These are phyloP conservation scores for Scomberomorus guttatus DNA, from an alignment of 2,797 vertebrate species.

Conservation along the genomic window DNA sequence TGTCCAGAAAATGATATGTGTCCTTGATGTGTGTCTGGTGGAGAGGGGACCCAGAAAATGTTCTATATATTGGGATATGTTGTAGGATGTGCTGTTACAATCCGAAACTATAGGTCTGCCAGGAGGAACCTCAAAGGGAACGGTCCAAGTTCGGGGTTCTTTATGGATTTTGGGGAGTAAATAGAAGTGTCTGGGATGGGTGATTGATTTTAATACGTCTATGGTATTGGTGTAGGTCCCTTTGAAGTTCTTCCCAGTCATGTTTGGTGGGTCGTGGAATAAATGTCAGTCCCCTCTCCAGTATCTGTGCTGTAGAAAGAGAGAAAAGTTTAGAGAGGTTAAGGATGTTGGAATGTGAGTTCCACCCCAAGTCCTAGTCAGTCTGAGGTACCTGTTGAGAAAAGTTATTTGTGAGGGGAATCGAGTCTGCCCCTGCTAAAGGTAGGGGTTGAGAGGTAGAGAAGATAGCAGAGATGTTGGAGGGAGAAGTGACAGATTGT, in stretches of 20 bases:
- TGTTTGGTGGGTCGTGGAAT: neutral
- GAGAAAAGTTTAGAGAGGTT: no score
- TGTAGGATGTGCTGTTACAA: neutral
- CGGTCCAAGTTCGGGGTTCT: neutral
- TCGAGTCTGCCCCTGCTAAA: no score
- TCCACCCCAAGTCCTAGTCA: no score
- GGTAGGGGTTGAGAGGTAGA: no score
- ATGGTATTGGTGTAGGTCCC: neutral
- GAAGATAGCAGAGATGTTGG: no score
- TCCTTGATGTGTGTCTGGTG: neutral
- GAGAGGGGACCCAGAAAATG: neutral
- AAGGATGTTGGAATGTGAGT: no score
- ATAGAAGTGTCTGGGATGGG: no score
- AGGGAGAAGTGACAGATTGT: no score
- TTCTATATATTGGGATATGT: neutral
- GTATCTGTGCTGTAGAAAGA: neutral
- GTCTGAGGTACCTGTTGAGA: no score
- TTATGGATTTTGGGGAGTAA: no score
- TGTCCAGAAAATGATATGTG: neutral
- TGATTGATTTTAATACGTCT: no score
- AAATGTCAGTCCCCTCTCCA: neutral
- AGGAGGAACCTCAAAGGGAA: neutral
- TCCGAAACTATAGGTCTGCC: neutral
- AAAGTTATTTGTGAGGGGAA: no score
- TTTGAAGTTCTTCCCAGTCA: neutral